Base-by-base conservation (phyloP, 1,140 invertebrate genomes). In the Psilanteris sp. region DNA sequence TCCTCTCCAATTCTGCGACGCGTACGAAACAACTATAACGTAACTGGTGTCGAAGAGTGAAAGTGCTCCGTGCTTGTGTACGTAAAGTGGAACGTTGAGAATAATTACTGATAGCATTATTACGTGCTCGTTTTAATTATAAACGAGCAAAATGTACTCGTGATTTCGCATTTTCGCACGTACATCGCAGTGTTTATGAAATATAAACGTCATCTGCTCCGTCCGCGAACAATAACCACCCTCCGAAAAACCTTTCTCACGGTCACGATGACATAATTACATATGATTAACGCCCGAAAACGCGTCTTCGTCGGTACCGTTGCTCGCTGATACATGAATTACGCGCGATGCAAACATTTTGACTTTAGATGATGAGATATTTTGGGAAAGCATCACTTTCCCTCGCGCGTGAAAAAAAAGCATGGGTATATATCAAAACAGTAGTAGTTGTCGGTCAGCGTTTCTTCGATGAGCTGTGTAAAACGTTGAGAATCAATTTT, bases 1-100 rank as follows among this genome's bases (percentile, higher is more conserved):
- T 44, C 10, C 10, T 39, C 9, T 31, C 1, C 9, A 4, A 15
- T n/a, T 20, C 9, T 27, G 15, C 37, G 37, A 4, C 22, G 36
- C 43, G 24, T 54, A 48, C 50, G 46, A 62, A 72, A 61, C 44
- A 20, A 24, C 10, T 27, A 15, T 62, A 70, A 76, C 57, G 72
- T 76, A 76, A 76, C 72, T 61, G 61, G 34, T 57, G 72, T 70
- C 66, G 72, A 76, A 57, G 37, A 76, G 72, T 76, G 72, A 76
- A 76, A 76, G 72, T 76, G 44, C 41, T 61, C 41, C 29, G 27
- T 26, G 54, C 26, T 9, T 43, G 43, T 34, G 29, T 11, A 61
- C 41, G 54, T 59, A 76, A 76, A 76, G 57, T 68, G 37, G 72
- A 76, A 76, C 72, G 64, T 50, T 26, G 29, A 9, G 57, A 68